A percentile compares a stretch with the other conserved stretches of the same genome.
Evolutionary conservation across 2,888 invertebrate genomes (phyloP).

Genomic region (Dicranocentrus wangi): DNA sequence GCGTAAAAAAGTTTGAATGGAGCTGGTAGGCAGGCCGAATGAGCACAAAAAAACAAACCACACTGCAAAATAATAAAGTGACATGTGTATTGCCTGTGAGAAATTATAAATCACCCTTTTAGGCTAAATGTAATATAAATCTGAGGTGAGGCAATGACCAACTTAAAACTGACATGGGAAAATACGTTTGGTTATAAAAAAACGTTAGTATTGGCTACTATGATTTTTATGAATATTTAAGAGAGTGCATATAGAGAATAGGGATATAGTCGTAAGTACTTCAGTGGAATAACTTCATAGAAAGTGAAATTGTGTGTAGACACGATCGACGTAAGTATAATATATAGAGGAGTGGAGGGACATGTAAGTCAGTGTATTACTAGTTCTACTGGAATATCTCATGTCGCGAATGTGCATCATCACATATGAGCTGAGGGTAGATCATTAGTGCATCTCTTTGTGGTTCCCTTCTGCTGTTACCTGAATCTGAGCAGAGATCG

Average conservation of each 20-base stretch:
- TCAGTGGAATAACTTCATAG: no score
- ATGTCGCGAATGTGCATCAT: no score
- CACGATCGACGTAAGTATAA: no score
- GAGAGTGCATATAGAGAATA: no score
- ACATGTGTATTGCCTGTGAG: not conserved
- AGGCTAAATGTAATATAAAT: not conserved
- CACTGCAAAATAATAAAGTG: conserved; percentile 6
- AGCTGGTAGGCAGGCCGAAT: not conserved
- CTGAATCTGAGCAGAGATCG: no score
- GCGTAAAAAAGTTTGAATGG: not conserved
- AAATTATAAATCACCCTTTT: conserved; percentile 12
- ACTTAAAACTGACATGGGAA: not conserved
- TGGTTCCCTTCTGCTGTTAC: no score
- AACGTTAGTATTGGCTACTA: no score
- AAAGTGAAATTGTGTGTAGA: conserved; percentile 21
- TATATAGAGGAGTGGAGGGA: no score
- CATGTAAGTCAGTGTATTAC: conserved; percentile 25
- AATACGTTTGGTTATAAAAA: no score
- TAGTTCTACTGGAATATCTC: not conserved
- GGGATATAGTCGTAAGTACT: no score
- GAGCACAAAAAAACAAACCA: not conserved
- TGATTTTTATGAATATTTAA: no score
- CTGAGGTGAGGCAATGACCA: not conserved
- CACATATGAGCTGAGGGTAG: not conserved
- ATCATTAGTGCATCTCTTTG: not conserved